Conservation (phyloP, 1,140 invertebrate species). For the Drosophila ironensis region DNA sequence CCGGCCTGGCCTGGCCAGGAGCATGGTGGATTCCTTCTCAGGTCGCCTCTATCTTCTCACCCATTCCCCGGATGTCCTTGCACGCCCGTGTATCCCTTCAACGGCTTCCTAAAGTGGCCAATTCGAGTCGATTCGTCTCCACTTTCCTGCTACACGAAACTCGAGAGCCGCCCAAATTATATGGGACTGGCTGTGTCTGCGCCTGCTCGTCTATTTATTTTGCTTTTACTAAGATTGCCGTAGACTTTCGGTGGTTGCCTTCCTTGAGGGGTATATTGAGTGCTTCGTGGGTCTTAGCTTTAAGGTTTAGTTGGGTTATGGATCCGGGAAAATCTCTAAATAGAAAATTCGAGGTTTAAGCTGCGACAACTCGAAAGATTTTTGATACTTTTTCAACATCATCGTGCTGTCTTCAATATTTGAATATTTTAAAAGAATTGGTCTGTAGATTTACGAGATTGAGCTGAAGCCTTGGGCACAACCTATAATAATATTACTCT, state of each 20-base stretch:
- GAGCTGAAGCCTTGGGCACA: too few relatives aligned
- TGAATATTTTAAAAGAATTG: too few relatives aligned
- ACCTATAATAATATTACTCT: too few relatives aligned
- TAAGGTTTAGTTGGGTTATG: too few relatives aligned
- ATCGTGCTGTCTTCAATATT: too few relatives aligned
- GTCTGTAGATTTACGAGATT: too few relatives aligned
- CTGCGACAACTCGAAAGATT: too few relatives aligned
- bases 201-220: slow-evolving; percentile 15
- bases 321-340: too few relatives aligned
- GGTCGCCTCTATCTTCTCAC: background rate
- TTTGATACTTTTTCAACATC: too few relatives aligned
- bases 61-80: background rate
- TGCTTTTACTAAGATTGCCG: slow-evolving; percentile 17
- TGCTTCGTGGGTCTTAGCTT: background rate
- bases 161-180: slow-evolving; percentile 24
- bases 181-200: slow-evolving; percentile 1
- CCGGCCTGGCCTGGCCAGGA: slow-evolving; percentile 3
- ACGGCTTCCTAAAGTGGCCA: background rate
- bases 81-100: too few relatives aligned
- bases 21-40: slow-evolving; percentile 2
- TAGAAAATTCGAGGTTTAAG: too few relatives aligned
- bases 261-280: background rate
- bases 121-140: slow-evolving; percentile 19
- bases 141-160: slow-evolving; percentile 53
- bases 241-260: background rate